Percentiles rank a stretch among this genome's conserved stretches.
These are phyloP conservation scores for Gymnogyps californianus DNA, from an alignment of 2,113 vertebrate species.

Conservation along the genomic window DNA sequence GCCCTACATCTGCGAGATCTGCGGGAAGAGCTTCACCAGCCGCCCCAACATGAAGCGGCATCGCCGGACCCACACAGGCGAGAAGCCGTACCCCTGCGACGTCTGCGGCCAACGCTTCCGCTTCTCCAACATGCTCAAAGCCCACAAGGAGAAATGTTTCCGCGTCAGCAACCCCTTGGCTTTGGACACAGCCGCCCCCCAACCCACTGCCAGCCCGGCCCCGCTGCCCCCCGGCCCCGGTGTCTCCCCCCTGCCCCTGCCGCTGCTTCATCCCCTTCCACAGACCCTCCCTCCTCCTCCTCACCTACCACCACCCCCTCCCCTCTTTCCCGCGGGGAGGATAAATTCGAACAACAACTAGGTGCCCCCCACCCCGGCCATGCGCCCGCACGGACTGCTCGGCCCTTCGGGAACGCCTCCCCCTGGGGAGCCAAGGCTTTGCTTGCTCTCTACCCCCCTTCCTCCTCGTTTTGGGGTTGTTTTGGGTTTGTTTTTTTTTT, in stretches of 20 bases:
- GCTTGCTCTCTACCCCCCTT: not conserved
- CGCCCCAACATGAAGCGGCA: slow-evolving; percentile 99
- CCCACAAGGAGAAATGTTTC: slow-evolving; percentile 96
- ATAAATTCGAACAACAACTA: slow-evolving; percentile 78
- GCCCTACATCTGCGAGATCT: slow-evolving; percentile 97
- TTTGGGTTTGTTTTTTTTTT: not conserved
- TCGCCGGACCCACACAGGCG: slow-evolving; percentile 94
- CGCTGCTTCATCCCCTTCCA: slow-evolving; percentile 73
- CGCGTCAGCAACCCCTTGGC: slow-evolving; percentile 83
- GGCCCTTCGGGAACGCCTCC: not conserved
- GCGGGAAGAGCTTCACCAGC: slow-evolving; percentile 97
- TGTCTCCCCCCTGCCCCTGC: slow-evolving; percentile 67
- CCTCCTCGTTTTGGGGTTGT: not conserved
- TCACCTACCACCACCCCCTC: slow-evolving; percentile 78
- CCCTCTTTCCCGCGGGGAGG: slow-evolving; percentile 84
- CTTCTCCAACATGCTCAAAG: slow-evolving; percentile 99
- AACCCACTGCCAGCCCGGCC: not conserved
- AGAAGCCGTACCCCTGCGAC: slow-evolving; percentile 95
- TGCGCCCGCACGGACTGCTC: not conserved
- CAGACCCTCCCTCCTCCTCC: slow-evolving; percentile 74
- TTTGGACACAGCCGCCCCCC: slow-evolving; percentile 19
- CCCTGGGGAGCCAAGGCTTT: not conserved
- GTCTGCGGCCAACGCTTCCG: slow-evolving; percentile 95
- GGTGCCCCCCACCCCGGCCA: not conserved
- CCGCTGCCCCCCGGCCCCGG: slow-evolving; percentile 53